phyloP scores from a whole-genome alignment of 2,888 invertebrate species.

The Furcula furcula region DNA sequence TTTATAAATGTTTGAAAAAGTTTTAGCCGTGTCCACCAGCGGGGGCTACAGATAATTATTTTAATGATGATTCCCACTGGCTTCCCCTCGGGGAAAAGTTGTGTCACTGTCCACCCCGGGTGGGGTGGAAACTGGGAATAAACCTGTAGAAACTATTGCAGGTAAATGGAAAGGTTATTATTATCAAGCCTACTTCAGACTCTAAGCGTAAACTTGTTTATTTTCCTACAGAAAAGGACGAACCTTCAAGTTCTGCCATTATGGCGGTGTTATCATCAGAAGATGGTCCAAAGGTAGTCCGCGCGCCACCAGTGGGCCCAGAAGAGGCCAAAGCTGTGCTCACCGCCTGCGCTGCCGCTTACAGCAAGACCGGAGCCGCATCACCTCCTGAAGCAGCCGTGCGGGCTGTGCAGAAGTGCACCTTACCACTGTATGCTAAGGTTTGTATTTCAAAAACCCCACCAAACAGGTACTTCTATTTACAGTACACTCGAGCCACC shows the following conservation, averaged over 20 bases:
- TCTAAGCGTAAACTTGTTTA: neutral
- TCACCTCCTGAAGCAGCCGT: constrained; percentile 83
- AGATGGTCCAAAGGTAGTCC: constrained; percentile 64
- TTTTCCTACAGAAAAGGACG: constrained; percentile 55
- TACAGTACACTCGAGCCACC: too few species aligned
- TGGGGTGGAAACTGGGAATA: too few species aligned
- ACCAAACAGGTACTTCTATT: too few species aligned
- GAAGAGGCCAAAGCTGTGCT: constrained; percentile 69
- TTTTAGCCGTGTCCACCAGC: too few species aligned
- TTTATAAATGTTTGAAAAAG: too few species aligned
- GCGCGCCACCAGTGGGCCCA: constrained; percentile 66
- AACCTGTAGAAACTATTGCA: too few species aligned
- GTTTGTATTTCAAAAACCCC: constrained; percentile 45
- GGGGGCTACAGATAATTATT: too few species aligned
- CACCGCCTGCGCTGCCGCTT: constrained; percentile 64
- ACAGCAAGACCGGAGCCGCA: constrained; percentile 76
- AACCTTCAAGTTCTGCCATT: constrained; percentile 71
- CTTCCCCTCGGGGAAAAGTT: too few species aligned
- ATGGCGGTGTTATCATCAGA: constrained; percentile 77
- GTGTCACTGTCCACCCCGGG: too few species aligned
- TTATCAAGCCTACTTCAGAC: too few species aligned
- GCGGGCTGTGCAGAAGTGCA: constrained; percentile 84
- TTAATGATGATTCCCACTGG: too few species aligned
- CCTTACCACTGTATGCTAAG: constrained; percentile 86
- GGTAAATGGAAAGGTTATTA: too few species aligned